A percentile compares a stretch with the other conserved stretches of the same genome.
Evolutionary conservation across 2,113 vertebrate species (phyloP).

Genomic region (Hemichromis elongatus): DNA sequence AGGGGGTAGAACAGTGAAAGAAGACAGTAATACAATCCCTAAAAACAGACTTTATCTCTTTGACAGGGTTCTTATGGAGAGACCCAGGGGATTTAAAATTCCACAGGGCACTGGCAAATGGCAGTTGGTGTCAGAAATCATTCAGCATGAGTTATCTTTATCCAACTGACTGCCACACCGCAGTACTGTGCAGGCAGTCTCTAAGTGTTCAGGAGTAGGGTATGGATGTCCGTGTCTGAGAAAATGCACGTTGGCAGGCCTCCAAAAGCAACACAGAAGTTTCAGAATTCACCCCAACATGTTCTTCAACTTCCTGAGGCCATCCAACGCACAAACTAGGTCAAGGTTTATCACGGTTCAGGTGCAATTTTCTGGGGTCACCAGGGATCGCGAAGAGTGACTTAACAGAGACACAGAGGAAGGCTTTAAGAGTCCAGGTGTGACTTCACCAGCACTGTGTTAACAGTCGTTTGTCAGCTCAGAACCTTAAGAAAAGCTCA

Average conservation of each 20-base stretch:
- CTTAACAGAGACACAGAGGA: constrained; percentile 41
- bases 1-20: background rate
- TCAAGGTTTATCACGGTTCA: constrained; percentile 70
- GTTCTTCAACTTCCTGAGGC: constrained; percentile 52
- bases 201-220: constrained; percentile 5
- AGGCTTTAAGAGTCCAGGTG: constrained; percentile 39
- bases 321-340: constrained; percentile 55
- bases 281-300: constrained; percentile 56
- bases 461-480: constrained; percentile 30
- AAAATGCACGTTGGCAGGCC: constrained; percentile 54
- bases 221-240: constrained; percentile 47
- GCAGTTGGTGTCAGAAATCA: constrained; percentile 62
- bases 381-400: constrained; percentile 15
- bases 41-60: constrained; percentile 56
- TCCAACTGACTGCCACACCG: constrained; percentile 17
- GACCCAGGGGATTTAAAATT: constrained; percentile 20
- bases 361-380: constrained; percentile 62
- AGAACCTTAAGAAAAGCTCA: background rate
- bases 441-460: constrained; percentile 19
- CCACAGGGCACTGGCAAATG: constrained; percentile 30
- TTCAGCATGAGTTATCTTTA: constrained; percentile 52
- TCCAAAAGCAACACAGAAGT: constrained; percentile 67
- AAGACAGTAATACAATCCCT: constrained; percentile 45
- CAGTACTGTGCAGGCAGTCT: constrained; percentile 15
- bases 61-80: constrained; percentile 36